Conservation (phyloP, 2,113 vertebrate genomes). For the Melospiza georgiana region DNA sequence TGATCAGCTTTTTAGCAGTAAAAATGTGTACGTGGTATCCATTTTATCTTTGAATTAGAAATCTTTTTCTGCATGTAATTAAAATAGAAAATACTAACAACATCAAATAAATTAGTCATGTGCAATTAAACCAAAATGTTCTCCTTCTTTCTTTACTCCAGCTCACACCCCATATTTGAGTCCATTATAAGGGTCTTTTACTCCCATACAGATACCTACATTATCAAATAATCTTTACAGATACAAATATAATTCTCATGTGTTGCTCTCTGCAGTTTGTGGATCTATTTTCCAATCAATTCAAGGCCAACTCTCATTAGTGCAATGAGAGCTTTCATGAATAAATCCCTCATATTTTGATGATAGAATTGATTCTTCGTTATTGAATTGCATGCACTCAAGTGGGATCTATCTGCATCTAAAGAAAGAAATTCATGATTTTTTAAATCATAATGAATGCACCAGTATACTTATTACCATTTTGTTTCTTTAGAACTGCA, state of each 20-base stretch:
- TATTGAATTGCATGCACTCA: slow-evolving; percentile 21
- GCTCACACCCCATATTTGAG: neutral
- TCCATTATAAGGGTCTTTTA: neutral
- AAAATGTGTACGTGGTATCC: neutral
- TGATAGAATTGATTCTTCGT: slow-evolving; percentile 40
- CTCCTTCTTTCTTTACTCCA: neutral
- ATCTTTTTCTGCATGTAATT: neutral
- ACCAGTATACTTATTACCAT: neutral
- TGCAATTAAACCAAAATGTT: neutral
- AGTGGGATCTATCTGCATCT: neutral
- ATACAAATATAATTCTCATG: neutral
- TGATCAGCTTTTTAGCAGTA: neutral
- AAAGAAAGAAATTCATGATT: slow-evolving; percentile 11
- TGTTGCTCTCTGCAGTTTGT: neutral
- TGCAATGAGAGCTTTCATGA: slow-evolving; percentile 14
- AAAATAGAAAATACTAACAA: neutral
- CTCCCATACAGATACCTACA: neutral
- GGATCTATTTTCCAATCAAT: slow-evolving; percentile 50
- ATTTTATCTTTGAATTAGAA: neutral
- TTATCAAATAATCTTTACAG: slow-evolving; percentile 1
- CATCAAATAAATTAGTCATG: neutral
- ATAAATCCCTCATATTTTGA: slow-evolving; percentile 52
- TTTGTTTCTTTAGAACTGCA: neutral
- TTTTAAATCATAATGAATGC: neutral
- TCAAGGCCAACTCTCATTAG: slow-evolving; percentile 30